phyloP scores from a whole-genome alignment of 2,113 vertebrate species.

The Telmatochromis sp. region DNA sequence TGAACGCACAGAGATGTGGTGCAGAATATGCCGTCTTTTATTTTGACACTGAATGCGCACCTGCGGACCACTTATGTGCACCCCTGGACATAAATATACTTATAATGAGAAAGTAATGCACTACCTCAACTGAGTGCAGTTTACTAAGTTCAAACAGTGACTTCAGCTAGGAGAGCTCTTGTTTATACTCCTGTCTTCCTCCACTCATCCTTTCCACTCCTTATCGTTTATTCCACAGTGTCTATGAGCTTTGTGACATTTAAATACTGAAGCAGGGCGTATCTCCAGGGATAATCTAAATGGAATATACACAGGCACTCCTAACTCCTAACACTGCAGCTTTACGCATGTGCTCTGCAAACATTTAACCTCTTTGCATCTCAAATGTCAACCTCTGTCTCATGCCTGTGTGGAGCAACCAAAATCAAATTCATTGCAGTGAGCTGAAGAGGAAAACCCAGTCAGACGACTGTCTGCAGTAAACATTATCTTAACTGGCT shows the following conservation, averaged over 20 bases:
- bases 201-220: background rate
- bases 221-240: background rate
- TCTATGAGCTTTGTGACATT: constrained; percentile 6
- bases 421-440: background rate
- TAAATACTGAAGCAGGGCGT: background rate
- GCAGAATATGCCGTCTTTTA: accelerated
- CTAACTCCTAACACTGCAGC: background rate
- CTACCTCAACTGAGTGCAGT: background rate
- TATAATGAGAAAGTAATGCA: background rate
- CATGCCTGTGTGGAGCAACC: background rate
- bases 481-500: constrained; percentile 12
- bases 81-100: background rate
- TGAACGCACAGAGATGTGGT: accelerated
- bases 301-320: background rate
- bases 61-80: background rate
- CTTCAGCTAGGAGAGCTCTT: background rate
- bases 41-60: accelerated
- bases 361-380: background rate
- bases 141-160: background rate
- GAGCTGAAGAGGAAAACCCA: background rate
- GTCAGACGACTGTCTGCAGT: background rate
- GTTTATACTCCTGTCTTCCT: background rate
- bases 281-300: background rate
- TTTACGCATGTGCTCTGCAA: background rate
- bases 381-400: constrained; percentile 22